These are phyloP conservation scores for Eurois occulta DNA, from an alignment of 2,888 invertebrate species.

Conservation along the genomic window DNA sequence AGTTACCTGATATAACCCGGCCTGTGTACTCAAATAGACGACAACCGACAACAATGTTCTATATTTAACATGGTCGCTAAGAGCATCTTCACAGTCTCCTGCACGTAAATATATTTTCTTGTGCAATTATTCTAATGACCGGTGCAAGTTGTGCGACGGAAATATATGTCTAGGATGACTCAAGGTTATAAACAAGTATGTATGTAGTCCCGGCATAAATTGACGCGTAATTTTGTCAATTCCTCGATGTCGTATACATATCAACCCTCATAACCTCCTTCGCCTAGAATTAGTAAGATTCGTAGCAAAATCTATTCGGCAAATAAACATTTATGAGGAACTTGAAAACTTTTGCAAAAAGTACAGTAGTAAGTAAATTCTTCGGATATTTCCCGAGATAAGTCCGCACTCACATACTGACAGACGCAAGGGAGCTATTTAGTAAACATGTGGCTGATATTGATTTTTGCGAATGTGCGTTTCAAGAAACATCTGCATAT, in stretches of 20 bases:
- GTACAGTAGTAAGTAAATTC: not conserved
- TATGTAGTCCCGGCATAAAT: not conserved
- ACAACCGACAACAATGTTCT: constrained; percentile 61
- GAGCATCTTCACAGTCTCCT: constrained; percentile 53
- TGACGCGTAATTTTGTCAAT: constrained; percentile 18
- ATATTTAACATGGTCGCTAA: constrained; percentile 57
- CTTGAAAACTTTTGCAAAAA: not conserved
- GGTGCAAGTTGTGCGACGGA: constrained; percentile 27
- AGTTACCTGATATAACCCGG: constrained; percentile 53
- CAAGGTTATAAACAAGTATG: constrained; percentile 28
- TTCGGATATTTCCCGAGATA: constrained; percentile 17
- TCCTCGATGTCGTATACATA: not conserved
- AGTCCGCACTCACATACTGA: constrained; percentile 19
- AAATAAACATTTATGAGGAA: not conserved
- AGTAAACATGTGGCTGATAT: constrained; percentile 46
- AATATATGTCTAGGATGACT: constrained; percentile 28
- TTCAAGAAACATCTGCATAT: constrained; percentile 34
- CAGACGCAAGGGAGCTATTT: constrained; percentile 29
- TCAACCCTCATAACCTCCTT: not conserved
- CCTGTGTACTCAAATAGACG: constrained; percentile 57
- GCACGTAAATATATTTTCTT: constrained; percentile 57
- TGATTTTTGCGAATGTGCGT: constrained; percentile 41
- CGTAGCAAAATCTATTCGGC: not conserved
- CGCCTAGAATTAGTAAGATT: not conserved
- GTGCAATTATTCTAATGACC: constrained; percentile 59